phyloP scores from a whole-genome alignment of 2,888 invertebrate species.

The Metellina segmentata region DNA sequence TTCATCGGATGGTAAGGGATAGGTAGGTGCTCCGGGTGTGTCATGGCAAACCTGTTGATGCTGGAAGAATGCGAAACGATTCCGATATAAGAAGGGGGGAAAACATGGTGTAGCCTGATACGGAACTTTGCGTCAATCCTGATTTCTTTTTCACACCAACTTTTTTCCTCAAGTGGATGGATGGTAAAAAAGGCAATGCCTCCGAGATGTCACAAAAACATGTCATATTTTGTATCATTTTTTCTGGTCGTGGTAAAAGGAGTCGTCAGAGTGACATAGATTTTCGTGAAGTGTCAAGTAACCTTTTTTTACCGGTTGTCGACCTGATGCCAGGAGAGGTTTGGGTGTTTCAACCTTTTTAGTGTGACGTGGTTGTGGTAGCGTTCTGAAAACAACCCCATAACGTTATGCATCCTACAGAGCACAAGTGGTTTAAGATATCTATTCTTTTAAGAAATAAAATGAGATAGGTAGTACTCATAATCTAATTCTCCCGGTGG shows the following conservation, averaged over 20 bases:
- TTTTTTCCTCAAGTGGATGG: not conserved
- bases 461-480: too few relatives aligned
- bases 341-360: too few relatives aligned
- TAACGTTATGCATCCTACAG: too few relatives aligned
- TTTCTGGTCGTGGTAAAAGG: not conserved
- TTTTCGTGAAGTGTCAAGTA: constrained; percentile 37
- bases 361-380: too few relatives aligned
- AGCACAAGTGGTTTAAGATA: too few relatives aligned
- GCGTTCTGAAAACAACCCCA: too few relatives aligned
- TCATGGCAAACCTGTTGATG: constrained; percentile 47
- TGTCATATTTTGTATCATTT: too few relatives aligned
- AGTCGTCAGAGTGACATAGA: constrained; percentile 47
- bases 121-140: constrained; percentile 26
- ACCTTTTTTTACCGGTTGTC: not conserved
- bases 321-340: too few relatives aligned
- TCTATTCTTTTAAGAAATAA: too few relatives aligned
- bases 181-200: constrained; percentile 2
- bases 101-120: constrained; percentile 23
- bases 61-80: constrained; percentile 13
- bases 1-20: not conserved
- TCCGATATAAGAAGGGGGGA: not conserved
- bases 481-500: too few relatives aligned
- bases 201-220: not conserved
- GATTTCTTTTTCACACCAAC: constrained; percentile 1
- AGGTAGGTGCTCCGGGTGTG: constrained; percentile 37